Conservation (phyloP, 2,797 vertebrate genomes). For the Sebastes elongatus region DNA sequence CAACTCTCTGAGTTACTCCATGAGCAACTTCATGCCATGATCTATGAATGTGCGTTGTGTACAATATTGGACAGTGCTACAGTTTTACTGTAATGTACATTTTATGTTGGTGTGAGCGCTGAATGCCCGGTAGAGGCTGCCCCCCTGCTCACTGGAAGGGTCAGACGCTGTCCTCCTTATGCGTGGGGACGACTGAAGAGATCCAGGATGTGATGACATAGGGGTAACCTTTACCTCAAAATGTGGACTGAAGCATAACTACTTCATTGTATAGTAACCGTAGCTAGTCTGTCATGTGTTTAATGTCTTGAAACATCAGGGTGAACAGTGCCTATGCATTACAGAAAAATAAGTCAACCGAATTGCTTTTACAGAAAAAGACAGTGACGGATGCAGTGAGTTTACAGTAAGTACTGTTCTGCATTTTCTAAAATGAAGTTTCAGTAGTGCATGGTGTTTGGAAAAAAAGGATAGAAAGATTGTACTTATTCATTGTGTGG, state of each 20-base stretch:
- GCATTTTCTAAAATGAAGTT: constrained; percentile 30
- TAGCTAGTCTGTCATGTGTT: constrained; percentile 56
- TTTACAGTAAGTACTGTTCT: constrained; percentile 14
- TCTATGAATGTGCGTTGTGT: constrained; percentile 68
- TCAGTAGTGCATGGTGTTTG: constrained; percentile 55
- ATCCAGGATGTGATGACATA: background rate
- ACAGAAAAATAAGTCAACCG: constrained; percentile 15
- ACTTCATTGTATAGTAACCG: constrained; percentile 39
- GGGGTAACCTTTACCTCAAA: background rate
- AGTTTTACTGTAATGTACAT: constrained; percentile 38
- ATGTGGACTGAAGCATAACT: background rate
- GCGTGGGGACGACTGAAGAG: background rate
- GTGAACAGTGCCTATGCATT: constrained; percentile 73
- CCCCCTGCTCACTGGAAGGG: background rate
- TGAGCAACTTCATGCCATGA: constrained; percentile 43
- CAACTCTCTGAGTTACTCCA: constrained; percentile 23
- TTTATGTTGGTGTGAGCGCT: constrained; percentile 13
- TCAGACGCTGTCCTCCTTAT: constrained; percentile 2
- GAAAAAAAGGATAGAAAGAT: constrained; percentile 34
- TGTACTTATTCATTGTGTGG: constrained; percentile 44
- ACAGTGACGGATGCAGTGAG: background rate
- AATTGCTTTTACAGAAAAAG: constrained; percentile 11
- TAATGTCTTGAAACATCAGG: constrained; percentile 60
- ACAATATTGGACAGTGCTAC: constrained; percentile 48
- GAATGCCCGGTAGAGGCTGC: constrained; percentile 2